phyloP scores from a whole-genome alignment of 1,140 invertebrate species.

The Trichonephila clavata region DNA sequence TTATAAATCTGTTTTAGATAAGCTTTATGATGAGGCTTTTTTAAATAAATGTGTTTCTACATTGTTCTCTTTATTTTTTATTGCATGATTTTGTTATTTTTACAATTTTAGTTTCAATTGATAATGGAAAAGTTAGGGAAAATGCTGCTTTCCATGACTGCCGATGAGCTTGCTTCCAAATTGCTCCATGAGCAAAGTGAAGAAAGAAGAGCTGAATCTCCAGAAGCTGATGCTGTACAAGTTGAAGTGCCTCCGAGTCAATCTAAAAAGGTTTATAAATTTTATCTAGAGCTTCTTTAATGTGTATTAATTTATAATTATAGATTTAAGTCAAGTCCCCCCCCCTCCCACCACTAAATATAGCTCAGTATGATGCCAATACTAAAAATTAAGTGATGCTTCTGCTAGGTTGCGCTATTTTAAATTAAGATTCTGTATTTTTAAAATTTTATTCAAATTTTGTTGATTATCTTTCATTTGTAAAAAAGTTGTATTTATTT shows the following conservation, averaged over 20 bases:
- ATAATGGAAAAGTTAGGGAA: constrained; percentile 89
- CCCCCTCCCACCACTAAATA: background rate
- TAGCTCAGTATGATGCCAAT: background rate
- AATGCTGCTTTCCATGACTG: constrained; percentile 87
- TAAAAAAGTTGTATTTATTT: constrained; percentile 1
- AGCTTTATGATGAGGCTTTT: background rate
- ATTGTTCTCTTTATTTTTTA: background rate
- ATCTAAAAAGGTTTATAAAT: constrained; percentile 60
- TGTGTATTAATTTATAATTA: no score
- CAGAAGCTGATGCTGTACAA: background rate
- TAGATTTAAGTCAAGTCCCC: no score
- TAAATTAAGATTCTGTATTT: background rate
- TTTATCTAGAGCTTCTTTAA: background rate
- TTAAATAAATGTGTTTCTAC: background rate
- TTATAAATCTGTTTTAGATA: no score
- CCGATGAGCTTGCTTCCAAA: constrained; percentile 82
- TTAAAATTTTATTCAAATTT: background rate
- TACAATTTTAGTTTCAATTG: constrained; percentile 84
- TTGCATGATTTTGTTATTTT: background rate
- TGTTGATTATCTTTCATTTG: background rate
- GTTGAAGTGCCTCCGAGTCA: constrained; percentile 22
- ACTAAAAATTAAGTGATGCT: background rate
- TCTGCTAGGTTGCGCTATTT: background rate
- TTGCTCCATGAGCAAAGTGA: constrained; percentile 78
- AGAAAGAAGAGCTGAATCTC: constrained; percentile 24